Conservation (phyloP, 2,113 vertebrate genomes). For the Athene noctua region DNA sequence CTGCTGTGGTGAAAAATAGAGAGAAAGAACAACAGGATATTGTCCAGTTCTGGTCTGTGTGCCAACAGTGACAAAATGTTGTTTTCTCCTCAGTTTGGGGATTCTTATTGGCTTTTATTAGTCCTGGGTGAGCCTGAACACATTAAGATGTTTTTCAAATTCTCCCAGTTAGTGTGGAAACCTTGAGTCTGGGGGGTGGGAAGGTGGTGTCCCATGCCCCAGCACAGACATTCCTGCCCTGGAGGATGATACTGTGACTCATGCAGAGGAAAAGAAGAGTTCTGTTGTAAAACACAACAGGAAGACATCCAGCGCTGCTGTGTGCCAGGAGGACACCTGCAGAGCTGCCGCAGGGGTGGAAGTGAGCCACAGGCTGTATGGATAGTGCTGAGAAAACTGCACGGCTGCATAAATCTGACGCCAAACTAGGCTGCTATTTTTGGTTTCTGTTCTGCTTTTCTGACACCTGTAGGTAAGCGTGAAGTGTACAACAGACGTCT, state of each 20-base stretch:
- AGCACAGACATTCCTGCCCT: not conserved
- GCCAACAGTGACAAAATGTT: slow-evolving; percentile 63
- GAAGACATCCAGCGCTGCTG: not conserved
- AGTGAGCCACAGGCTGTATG: slow-evolving; percentile 26
- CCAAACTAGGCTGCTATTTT: not conserved
- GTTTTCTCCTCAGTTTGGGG: not conserved
- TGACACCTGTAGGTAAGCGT: slow-evolving; percentile 36
- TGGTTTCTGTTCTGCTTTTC: not conserved
- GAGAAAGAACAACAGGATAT: slow-evolving; percentile 64
- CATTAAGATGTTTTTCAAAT: not conserved
- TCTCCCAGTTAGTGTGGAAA: not conserved
- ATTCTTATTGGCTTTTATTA: not conserved
- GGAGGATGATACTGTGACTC: not conserved
- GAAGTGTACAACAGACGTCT: not conserved
- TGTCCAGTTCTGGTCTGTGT: not conserved
- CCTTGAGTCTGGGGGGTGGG: not conserved
- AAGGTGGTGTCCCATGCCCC: not conserved
- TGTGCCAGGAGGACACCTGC: slow-evolving; percentile 49
- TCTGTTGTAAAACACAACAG: slow-evolving; percentile 1
- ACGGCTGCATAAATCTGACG: not conserved
- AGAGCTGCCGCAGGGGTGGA: slow-evolving; percentile 59
- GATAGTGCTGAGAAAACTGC: not conserved
- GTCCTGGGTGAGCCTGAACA: not conserved
- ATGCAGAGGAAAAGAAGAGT: not conserved
- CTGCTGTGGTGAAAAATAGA: slow-evolving; percentile 57